Conservation (phyloP, 2,888 invertebrate species). For the Protodeltote pygarga region DNA sequence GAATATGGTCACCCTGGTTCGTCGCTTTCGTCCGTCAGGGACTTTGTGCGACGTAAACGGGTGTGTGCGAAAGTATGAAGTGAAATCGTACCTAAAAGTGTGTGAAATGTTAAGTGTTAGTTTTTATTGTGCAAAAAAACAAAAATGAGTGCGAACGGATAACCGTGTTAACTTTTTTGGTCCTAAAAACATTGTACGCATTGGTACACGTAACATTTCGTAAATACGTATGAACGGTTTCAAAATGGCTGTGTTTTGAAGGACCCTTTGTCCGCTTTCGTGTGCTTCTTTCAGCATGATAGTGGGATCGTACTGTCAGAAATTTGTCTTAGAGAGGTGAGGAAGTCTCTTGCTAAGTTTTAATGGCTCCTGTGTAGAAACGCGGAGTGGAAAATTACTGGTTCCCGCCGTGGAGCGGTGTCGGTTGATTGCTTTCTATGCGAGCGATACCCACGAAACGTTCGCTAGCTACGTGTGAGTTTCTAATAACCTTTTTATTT, state of each 20-base stretch:
- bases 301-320: constrained; percentile 88
- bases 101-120: constrained; percentile 86
- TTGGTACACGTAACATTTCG: constrained; percentile 83
- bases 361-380: constrained; percentile 57
- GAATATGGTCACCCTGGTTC: too few relatives aligned
- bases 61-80: constrained; percentile 86
- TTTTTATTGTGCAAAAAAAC: constrained; percentile 79
- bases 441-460: constrained; percentile 77
- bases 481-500: constrained; percentile 76
- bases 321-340: constrained; percentile 89
- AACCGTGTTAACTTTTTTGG: constrained; percentile 65
- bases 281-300: constrained; percentile 89
- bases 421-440: constrained; percentile 82
- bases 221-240: constrained; percentile 83
- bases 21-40: constrained; percentile 70
- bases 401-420: constrained; percentile 72
- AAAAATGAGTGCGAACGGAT: constrained; percentile 86
- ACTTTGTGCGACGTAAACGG: constrained; percentile 81
- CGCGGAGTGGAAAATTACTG: constrained; percentile 78
- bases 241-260: constrained; percentile 92
- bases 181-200: constrained; percentile 67
- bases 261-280: constrained; percentile 89
- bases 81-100: constrained; percentile 84
- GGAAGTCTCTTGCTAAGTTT: constrained; percentile 65
- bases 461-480: constrained; percentile 82